Percentiles rank a stretch among this genome's conserved stretches.
These are phyloP conservation scores for Hephaestus fuliginosus DNA, from an alignment of 2,797 vertebrate species.

Conservation along the genomic window DNA sequence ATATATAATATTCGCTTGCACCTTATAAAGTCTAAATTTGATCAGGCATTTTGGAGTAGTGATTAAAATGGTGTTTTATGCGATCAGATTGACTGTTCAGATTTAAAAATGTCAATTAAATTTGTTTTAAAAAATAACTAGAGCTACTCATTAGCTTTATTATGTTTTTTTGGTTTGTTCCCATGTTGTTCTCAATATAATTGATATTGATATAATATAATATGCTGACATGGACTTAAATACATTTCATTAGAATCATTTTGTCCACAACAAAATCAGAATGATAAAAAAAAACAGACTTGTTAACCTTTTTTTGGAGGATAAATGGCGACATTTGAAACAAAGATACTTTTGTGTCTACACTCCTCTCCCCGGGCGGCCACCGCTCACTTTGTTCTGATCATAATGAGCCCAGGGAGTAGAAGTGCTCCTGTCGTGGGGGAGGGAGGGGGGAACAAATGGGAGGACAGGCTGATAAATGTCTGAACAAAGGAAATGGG, in stretches of 20 bases:
- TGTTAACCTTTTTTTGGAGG: conserved; percentile 32
- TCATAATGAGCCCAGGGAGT: conserved; percentile 45
- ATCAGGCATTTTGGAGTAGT: not conserved
- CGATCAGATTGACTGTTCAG: not conserved
- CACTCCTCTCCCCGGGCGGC: conserved; percentile 27
- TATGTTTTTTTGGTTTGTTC: not conserved
- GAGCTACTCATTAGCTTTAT: not conserved
- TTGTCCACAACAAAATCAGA: not conserved
- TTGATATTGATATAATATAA: too few species aligned
- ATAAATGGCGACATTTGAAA: conserved; percentile 45
- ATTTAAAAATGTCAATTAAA: not conserved
- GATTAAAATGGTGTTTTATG: not conserved
- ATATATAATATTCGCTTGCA: too few species aligned
- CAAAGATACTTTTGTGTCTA: conserved; percentile 23
- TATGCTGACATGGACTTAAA: too few species aligned
- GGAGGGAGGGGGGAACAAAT: conserved; percentile 9
- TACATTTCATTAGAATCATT: not conserved
- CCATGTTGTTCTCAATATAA: not conserved
- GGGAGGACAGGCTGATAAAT: conserved; percentile 18
- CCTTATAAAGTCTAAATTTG: not conserved
- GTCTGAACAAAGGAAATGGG: conserved; percentile 32
- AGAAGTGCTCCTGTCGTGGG: conserved; percentile 22
- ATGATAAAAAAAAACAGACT: conserved; percentile 21
- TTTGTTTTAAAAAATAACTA: not conserved
- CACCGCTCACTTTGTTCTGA: conserved; percentile 39